These are phyloP conservation scores for Xenopus borealis DNA, from an alignment of 2,113 vertebrate species.

Conservation along the genomic window DNA sequence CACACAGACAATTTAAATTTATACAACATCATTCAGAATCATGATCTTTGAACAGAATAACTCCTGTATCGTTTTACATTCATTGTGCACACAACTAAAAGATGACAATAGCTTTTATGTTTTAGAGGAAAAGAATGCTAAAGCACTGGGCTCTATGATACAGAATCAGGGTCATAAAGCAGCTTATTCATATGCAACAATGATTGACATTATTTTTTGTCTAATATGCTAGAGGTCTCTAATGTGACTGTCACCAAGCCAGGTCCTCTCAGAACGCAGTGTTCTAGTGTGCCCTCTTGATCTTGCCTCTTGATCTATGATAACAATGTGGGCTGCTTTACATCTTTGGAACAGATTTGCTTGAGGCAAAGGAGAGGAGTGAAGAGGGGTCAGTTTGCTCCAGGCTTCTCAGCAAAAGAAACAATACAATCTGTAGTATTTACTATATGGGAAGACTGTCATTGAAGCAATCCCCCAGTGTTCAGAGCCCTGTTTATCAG, in stretches of 20 bases:
- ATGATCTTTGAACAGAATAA: too few relatives aligned
- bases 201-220: neutral
- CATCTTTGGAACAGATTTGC: slow-evolving; percentile 3
- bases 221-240: neutral
- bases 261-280: neutral
- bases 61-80: too few relatives aligned
- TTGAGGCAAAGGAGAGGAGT: neutral
- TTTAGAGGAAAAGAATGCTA: too few relatives aligned
- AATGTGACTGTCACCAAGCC: neutral
- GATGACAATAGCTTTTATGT: too few relatives aligned
- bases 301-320: slow-evolving; percentile 15
- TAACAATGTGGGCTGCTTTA: neutral
- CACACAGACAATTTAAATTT: too few relatives aligned
- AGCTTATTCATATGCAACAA: too few relatives aligned
- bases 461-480: neutral
- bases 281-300: slow-evolving; percentile 5
- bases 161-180: too few relatives aligned
- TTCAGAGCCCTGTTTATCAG: neutral
- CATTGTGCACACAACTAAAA: too few relatives aligned
- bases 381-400: slow-evolving; percentile 20
- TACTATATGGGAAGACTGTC: slow-evolving; percentile 13
- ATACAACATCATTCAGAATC: too few relatives aligned
- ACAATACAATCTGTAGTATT: slow-evolving; percentile 21
- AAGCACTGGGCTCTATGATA: neutral
- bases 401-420: neutral